Evolutionary conservation across 2,797 vertebrate species (phyloP), one percentile per base, ranked within the genome.

Genomic region (Anomalospiza imberbis): DNA sequence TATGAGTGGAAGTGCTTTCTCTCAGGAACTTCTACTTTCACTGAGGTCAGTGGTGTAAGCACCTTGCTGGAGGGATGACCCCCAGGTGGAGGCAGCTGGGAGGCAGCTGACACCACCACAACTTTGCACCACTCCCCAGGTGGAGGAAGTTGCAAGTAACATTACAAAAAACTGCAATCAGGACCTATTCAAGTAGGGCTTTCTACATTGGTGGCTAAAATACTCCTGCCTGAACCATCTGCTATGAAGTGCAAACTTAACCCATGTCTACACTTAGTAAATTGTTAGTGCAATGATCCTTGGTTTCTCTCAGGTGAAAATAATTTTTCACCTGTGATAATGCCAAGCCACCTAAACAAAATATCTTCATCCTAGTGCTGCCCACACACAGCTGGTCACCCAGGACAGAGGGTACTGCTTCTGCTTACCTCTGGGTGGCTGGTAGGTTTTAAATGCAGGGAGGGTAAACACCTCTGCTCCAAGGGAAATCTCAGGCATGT

Each of bases 1-100:
- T 73, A 91, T 82, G 85, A 94, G 85, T 95, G 89, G 83, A 96
- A 85, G 36, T 58, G 31, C 51, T 93, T 90, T 95, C 57, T 70
- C 48, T 86, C 50, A 80, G 91, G 88, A 97, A 67, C 76, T 90
- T 74, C n/a, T 82, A 34, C 81, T 95, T 93, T 93, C 76, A 70
- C 88, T 95, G 80, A 67, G 61, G 63, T 77, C 63, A 57, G 53
- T 47, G 45, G 19, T 2, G 8, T 28, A 48, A 40, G 28, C 47
- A 22, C 26, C 48, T 81, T 0, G 0, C 68, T 42, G 32, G 72
- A 91, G 66, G 54, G 45, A 26, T 76, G 40, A 78, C 53, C 21
- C 54, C 36, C 58, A 44, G 21, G 40, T 42, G 66, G 66, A 71
- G 57, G 26, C 2, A 1, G 34, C 61, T 2, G 5, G 13, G 31